Base-by-base conservation (phyloP, 1,140 invertebrate genomes). In the Centruroides sculpturatus region DNA sequence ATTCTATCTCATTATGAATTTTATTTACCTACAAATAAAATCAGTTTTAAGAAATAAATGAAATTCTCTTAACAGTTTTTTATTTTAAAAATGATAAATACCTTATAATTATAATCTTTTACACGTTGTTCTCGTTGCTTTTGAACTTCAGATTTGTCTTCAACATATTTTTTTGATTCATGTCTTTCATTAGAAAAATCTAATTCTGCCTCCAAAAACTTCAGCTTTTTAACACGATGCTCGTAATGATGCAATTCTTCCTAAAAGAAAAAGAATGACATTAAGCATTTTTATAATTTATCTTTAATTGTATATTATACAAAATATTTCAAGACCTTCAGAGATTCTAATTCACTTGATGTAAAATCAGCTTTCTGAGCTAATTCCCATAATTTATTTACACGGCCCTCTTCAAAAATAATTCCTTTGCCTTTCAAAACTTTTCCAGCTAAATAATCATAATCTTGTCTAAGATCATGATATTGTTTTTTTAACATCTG, bases 381-480 rank as follows among this genome's bases (percentile, higher is more conserved):
- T 53, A 88, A 75, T 66, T 81, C 81, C 91, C 91, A 96, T 41
- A 96, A 74, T 5, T 83, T 83, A 73, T 90, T 84, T 3, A 94
- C 90, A 77, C 89, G 88, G 0, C 86, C 85, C 69, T 95, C 90
- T 23, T 88, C 79, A 72, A 96, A 95, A 66, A 92, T 88, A 70
- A 82, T 83, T 65, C 84, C 86, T 60, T 83, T 81, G 1, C 86
- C 85, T 23, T 85, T 84, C 74, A 80, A 81, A 10, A 83, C 79
- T 52, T 86, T 71, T 56, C 83, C 78, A 65, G 88, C 82, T 41
- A 95, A 74, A 55, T 81, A 81, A 69, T 92, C 86, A 71, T 85
- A 92, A 59, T 85, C 84, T 70, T 86, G 83, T 69, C 85, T 83
- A 9, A 96, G 74, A 49, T 85, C 83, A 50, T 80, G 75, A 71